These are phyloP conservation scores for Nycticryphes semicollaris DNA, from an alignment of 2,113 vertebrate species.

Conservation along the genomic window DNA sequence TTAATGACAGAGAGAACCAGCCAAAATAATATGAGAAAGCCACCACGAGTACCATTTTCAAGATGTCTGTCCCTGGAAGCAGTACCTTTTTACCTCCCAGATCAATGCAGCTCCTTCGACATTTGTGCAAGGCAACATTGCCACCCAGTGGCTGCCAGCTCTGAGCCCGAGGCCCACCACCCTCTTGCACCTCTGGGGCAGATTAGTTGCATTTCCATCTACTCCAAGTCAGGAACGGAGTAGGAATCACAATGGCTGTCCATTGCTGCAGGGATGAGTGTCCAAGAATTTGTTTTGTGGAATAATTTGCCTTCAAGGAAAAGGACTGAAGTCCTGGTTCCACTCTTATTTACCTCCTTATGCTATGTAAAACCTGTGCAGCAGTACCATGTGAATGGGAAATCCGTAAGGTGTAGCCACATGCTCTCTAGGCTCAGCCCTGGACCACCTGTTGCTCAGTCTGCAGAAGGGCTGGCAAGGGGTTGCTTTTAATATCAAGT, in stretches of 20 bases:
- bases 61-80: not conserved
- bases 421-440: not conserved
- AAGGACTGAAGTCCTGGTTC: not conserved
- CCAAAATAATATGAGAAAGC: fast-evolving
- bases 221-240: fast-evolving
- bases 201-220: fast-evolving
- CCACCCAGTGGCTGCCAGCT: not conserved
- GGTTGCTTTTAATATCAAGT: not conserved
- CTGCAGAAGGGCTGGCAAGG: not conserved
- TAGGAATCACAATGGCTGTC: fast-evolving
- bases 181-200: not conserved
- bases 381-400: too few species aligned
- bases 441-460: not conserved
- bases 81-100: fast-evolving
- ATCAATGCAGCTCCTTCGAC: fast-evolving
- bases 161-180: not conserved
- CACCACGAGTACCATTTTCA: fast-evolving
- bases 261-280: fast-evolving
- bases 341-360: not conserved
- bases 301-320: not conserved
- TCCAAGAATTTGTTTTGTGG: not conserved
- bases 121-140: not conserved
- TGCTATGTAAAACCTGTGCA: not conserved
- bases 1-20: fast-evolving
- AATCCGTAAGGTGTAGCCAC: fast-evolving